Percentiles rank a stretch among this genome's conserved stretches.
Conservation (phyloP, 2,888 invertebrate genomes). For the Limnephilus lunatus region DNA sequence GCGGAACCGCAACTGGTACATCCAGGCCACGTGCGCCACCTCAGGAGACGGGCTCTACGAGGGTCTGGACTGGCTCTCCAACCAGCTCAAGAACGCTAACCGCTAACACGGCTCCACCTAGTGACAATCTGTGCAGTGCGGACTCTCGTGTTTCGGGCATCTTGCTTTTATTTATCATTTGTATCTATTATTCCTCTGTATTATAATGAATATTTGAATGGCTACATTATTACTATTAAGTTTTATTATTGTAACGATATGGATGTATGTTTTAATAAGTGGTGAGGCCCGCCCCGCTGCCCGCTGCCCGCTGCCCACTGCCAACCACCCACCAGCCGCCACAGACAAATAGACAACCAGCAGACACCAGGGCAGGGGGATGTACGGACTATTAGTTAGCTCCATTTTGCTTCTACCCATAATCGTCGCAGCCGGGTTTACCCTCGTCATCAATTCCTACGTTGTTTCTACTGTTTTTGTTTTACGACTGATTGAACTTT, state of each 20-base stretch:
- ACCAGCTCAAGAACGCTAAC: constrained; percentile 98
- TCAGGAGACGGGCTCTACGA: constrained; percentile 99
- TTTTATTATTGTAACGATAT: constrained; percentile 63
- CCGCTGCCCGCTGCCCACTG: constrained; percentile 25
- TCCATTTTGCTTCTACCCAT: constrained; percentile 26
- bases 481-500: constrained; percentile 13
- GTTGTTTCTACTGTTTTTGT: constrained; percentile 17
- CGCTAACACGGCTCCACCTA: constrained; percentile 81
- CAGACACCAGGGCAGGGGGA: neutral
- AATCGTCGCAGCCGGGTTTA: neutral
- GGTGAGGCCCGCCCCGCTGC: constrained; percentile 48
- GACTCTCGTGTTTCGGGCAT: constrained; percentile 66
- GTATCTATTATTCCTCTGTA: constrained; percentile 65
- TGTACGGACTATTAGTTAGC: constrained; percentile 18
- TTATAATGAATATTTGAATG: constrained; percentile 65
- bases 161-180: constrained; percentile 66
- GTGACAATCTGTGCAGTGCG: constrained; percentile 64
- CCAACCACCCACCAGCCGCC: neutral
- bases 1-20: constrained; percentile 98
- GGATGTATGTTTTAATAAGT: constrained; percentile 49
- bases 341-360: neutral
- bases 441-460: constrained; percentile 27
- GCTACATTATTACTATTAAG: constrained; percentile 64
- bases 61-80: constrained; percentile 99
- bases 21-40: constrained; percentile 98